These are phyloP conservation scores for Epirrhoe alternata DNA, from an alignment of 2,888 invertebrate genomes.

Conservation along the genomic window DNA sequence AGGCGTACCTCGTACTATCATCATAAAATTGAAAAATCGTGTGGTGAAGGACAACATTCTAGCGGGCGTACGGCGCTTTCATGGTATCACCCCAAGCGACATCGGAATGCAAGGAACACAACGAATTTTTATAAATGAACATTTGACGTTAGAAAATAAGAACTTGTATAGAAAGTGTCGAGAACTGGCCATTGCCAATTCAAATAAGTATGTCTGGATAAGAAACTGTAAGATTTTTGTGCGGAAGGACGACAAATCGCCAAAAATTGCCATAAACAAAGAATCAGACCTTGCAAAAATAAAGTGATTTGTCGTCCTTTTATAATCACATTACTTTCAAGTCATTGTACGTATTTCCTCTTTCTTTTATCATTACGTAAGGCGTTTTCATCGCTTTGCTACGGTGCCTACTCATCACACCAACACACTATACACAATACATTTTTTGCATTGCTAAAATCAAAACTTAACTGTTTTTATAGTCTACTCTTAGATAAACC, in stretches of 20 bases:
- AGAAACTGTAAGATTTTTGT: conserved; percentile 26
- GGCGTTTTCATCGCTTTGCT: no score
- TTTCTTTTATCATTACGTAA: no score
- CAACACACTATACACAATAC: no score
- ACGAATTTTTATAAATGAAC: conserved; percentile 20
- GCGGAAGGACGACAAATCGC: conserved; percentile 27
- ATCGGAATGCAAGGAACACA: conserved; percentile 31
- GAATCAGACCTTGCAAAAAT: conserved; percentile 14
- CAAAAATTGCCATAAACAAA: conserved; percentile 23
- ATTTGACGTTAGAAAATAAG: conserved; percentile 17
- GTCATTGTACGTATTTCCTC: no score
- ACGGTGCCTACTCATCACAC: no score
- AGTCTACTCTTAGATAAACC: no score
- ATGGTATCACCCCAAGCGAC: conserved; percentile 21
- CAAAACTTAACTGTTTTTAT: no score
- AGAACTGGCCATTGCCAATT: background rate
- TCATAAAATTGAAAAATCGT: conserved; percentile 16
- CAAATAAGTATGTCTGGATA: conserved; percentile 13
- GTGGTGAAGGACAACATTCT: conserved; percentile 17
- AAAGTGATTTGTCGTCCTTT: conserved; percentile 21
- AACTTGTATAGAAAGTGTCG: conserved; percentile 12
- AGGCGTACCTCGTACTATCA: conserved; percentile 13
- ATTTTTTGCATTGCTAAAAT: no score
- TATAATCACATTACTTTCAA: no score
- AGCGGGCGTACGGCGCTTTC: conserved; percentile 22